Conservation (phyloP, 2,113 vertebrate species). For the Odocoileus hemionus region DNA sequence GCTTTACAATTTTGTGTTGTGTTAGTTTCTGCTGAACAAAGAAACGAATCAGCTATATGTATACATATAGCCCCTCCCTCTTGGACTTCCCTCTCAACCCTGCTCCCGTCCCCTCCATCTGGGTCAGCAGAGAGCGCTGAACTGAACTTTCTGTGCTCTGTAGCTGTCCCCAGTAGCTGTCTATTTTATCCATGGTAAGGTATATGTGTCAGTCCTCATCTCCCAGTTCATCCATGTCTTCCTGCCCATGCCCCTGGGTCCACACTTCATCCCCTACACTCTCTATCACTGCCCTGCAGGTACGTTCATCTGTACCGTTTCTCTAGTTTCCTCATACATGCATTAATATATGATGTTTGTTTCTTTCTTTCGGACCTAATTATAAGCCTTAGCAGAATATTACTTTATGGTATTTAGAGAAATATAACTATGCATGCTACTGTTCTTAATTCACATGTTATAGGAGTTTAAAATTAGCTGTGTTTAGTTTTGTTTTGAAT, state of each 20-base stretch:
- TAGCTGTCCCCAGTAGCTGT: background rate
- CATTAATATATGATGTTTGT: background rate
- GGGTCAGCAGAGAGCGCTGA: background rate
- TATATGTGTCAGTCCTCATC: background rate
- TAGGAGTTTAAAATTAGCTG: background rate
- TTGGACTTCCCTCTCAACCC: background rate
- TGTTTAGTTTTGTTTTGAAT: background rate
- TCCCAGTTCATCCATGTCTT: background rate
- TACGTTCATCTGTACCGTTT: background rate
- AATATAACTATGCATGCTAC: background rate
- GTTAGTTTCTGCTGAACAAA: background rate
- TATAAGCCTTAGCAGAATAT: background rate
- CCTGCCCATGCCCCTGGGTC: background rate
- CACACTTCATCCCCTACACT: background rate
- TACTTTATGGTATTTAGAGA: background rate
- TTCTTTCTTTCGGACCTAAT: background rate
- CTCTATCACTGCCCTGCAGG: background rate
- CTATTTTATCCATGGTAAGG: background rate
- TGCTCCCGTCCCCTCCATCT: background rate
- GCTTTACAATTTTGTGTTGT: background rate
- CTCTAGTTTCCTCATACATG: background rate
- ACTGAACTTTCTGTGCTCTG: background rate
- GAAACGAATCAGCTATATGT: background rate
- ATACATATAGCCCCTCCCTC: background rate
- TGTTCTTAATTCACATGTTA: background rate